Conservation (phyloP, 2,888 invertebrate species). For the Morpho deidamia region DNA sequence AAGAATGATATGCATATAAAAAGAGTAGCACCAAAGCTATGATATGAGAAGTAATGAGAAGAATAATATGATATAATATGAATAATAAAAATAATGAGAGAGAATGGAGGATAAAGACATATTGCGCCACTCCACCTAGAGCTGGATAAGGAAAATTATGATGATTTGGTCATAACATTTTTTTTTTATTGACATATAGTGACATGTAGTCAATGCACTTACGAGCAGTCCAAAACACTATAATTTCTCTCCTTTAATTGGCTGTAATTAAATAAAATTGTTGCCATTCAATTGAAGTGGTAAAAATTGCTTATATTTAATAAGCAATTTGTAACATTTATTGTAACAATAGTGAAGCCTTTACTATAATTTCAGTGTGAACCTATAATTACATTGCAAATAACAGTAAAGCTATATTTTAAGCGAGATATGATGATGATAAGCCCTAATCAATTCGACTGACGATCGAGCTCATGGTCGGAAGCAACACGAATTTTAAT, state of each 20-base stretch:
- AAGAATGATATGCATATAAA: no score
- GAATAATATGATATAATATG: no score
- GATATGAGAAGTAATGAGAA: no score
- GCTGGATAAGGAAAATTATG: no score
- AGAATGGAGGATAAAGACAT: no score
- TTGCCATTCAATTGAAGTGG: constrained; percentile 1
- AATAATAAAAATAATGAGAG: no score
- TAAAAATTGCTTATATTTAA: constrained; percentile 1
- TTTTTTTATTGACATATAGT: neutral
- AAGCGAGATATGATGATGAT: constrained; percentile 14
- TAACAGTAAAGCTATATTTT: constrained; percentile 8
- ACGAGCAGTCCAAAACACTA: neutral
- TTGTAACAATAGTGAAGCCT: constrained; percentile 13
- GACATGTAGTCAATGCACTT: neutral
- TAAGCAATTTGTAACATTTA: neutral
- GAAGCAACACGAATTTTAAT: constrained; percentile 16
- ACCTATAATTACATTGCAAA: constrained; percentile 15
- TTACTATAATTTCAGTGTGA: constrained; percentile 7
- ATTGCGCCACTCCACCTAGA: no score
- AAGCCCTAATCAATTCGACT: constrained; percentile 11
- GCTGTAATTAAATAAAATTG: neutral
- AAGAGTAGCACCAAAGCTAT: no score
- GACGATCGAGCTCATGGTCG: constrained; percentile 19
- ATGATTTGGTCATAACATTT: neutral
- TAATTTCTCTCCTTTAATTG: neutral